Percentiles rank a stretch among this genome's conserved stretches.
These are phyloP conservation scores for Drosophila bocki DNA, from an alignment of 1,140 invertebrate species.

Conservation along the genomic window DNA sequence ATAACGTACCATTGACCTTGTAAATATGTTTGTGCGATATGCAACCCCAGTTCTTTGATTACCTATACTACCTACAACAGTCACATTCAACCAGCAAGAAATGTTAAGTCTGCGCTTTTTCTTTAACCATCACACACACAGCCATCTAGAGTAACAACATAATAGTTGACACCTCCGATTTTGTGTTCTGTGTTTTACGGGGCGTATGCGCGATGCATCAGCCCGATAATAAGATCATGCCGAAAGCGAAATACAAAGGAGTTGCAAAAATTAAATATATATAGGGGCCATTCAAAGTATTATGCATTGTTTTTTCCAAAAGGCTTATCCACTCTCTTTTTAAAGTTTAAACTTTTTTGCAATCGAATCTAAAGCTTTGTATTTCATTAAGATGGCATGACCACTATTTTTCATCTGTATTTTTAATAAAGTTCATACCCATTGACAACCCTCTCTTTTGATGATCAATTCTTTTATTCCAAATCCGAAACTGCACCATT, in stretches of 20 bases:
- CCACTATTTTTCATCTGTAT: conserved; percentile 13
- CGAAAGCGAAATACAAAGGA: conserved; percentile 27
- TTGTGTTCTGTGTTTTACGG: conserved; percentile 32
- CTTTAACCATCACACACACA: conserved; percentile 34
- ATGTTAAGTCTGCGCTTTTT: conserved; percentile 33
- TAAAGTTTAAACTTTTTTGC: conserved; percentile 13
- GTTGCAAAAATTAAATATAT: neutral
- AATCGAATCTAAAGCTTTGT: conserved; percentile 25
- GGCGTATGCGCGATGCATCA: conserved; percentile 30
- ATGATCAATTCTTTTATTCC: conserved; percentile 35
- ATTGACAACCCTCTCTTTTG: conserved; percentile 29
- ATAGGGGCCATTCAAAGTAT: neutral
- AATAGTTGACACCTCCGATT: conserved; percentile 27
- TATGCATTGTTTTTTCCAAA: neutral
- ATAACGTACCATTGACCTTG: conserved; percentile 61
- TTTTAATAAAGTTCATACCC: conserved; percentile 6
- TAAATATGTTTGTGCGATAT: conserved; percentile 84
- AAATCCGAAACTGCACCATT: conserved; percentile 58
- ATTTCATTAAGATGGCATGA: conserved; percentile 45
- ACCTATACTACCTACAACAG: conserved; percentile 43
- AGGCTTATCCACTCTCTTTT: conserved; percentile 1
- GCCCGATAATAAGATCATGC: neutral
- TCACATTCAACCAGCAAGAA: conserved; percentile 51
- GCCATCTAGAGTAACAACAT: conserved; percentile 14
- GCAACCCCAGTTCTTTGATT: conserved; percentile 68